A percentile compares a stretch with the other conserved stretches of the same genome.
Conservation (phyloP, 37 sponge, comb jelly and placozoan species). For the Eunapius fragilis region DNA sequence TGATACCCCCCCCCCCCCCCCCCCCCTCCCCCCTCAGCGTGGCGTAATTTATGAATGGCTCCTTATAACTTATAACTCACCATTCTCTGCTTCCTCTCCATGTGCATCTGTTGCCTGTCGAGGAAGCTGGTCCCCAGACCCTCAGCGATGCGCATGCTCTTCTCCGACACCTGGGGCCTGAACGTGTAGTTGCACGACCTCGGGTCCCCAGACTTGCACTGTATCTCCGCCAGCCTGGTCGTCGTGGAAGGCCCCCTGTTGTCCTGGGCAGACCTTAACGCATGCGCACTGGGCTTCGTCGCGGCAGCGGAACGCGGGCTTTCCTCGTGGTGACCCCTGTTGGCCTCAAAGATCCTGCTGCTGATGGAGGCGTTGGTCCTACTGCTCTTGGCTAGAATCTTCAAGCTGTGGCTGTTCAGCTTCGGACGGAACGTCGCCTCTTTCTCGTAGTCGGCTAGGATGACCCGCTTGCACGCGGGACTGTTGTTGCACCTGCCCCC, state of each 20-base stretch:
- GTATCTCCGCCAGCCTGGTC: slow-evolving; percentile 23
- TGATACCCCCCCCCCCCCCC: too few relatives aligned
- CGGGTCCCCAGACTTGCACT: slow-evolving; percentile 14
- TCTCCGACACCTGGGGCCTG: slow-evolving; percentile 59
- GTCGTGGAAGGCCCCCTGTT: too few relatives aligned
- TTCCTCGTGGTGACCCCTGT: neutral
- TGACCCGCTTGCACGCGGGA: too few relatives aligned
- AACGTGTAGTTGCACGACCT: slow-evolving; percentile 47
- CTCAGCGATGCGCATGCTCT: slow-evolving; percentile 56
- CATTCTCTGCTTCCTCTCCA: slow-evolving; percentile 50
- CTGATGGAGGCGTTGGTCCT: slow-evolving; percentile 15
- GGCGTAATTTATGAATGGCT: neutral
- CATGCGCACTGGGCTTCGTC: slow-evolving; percentile 65
- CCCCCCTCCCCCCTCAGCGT: too few relatives aligned
- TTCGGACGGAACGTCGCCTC: slow-evolving; percentile 63
- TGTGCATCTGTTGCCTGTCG: slow-evolving; percentile 61
- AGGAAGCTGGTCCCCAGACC: slow-evolving; percentile 64
- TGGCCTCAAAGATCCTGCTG: slow-evolving; percentile 13
- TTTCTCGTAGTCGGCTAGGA: slow-evolving; percentile 24
- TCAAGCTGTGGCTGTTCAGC: slow-evolving; percentile 47
- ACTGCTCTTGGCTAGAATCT: slow-evolving; percentile 22
- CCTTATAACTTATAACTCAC: slow-evolving; percentile 4
- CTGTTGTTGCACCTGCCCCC: too few relatives aligned
- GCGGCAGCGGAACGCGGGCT: slow-evolving; percentile 45
- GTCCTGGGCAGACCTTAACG: slow-evolving; percentile 60